Evolutionary conservation across 2,888 invertebrate genomes (phyloP).

Genomic region (Lasioglossum leucozonium): DNA sequence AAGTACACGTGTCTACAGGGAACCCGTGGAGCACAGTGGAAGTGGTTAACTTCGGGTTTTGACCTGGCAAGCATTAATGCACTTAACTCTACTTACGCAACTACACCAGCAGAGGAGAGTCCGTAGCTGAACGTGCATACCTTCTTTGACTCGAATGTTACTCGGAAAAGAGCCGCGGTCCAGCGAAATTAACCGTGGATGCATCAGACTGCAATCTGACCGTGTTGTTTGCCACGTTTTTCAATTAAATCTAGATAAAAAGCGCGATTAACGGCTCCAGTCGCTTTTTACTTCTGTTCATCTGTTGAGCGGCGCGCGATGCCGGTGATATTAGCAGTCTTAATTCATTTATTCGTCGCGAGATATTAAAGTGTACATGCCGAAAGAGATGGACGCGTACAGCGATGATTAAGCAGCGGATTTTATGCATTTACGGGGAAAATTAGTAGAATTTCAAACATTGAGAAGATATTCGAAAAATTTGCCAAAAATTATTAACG

Average conservation of each 20-base stretch:
- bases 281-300: neutral
- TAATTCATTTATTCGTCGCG: neutral
- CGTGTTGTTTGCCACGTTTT: neutral
- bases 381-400: too few species aligned
- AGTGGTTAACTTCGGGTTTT: slow-evolving; percentile 15
- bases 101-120: neutral
- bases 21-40: neutral
- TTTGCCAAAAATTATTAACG: too few species aligned
- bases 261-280: neutral
- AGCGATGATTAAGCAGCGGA: too few species aligned
- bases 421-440: too few species aligned
- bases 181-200: neutral
- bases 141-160: neutral
- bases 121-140: slow-evolving; percentile 1
- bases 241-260: neutral
- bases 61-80: slow-evolving; percentile 18
- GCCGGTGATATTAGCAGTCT: neutral
- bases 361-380: neutral
- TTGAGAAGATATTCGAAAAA: too few species aligned
- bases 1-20: slow-evolving; percentile 7
- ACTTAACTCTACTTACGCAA: slow-evolving; percentile 17
- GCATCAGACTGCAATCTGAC: neutral
- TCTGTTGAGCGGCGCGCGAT: neutral
- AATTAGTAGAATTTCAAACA: too few species aligned
- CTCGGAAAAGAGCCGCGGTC: neutral